These are phyloP conservation scores for Paedocypris micromegethes DNA, from an alignment of 2,797 vertebrate genomes.

Conservation along the genomic window DNA sequence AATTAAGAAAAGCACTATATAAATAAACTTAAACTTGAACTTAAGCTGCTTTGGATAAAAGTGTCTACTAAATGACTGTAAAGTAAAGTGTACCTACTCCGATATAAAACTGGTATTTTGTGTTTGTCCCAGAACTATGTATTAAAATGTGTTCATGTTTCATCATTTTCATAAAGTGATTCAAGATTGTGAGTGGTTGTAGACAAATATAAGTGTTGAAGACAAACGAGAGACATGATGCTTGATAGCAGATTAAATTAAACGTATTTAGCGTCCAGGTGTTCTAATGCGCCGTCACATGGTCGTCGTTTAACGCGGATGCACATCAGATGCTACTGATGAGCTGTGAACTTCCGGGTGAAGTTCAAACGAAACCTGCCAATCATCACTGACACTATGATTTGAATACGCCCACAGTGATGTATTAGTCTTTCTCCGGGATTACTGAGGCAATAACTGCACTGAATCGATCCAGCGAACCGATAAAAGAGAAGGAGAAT, in stretches of 20 bases:
- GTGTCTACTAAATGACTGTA: too few relatives aligned
- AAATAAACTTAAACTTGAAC: too few relatives aligned
- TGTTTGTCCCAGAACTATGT: too few relatives aligned
- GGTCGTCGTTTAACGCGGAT: slow-evolving; percentile 68
- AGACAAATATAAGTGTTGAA: background rate
- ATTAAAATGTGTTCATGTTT: too few relatives aligned
- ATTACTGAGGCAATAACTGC: slow-evolving; percentile 54
- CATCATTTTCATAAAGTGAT: too few relatives aligned
- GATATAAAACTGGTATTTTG: too few relatives aligned
- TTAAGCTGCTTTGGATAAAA: too few relatives aligned
- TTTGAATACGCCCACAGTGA: slow-evolving; percentile 36
- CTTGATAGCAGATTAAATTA: slow-evolving; percentile 66
- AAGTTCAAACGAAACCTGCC: too few relatives aligned
- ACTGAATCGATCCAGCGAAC: slow-evolving; percentile 49
- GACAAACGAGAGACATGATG: slow-evolving; percentile 19
- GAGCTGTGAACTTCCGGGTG: slow-evolving; percentile 32
- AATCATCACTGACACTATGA: too few relatives aligned
- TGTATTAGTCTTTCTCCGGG: slow-evolving; percentile 56
- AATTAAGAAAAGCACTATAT: too few relatives aligned
- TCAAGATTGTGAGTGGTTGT: background rate
- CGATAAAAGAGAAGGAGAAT: slow-evolving; percentile 48
- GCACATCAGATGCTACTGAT: slow-evolving; percentile 59
- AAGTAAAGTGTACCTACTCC: too few relatives aligned
- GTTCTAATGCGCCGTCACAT: slow-evolving; percentile 68
- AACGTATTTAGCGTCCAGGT: slow-evolving; percentile 67